Evolutionary conservation across 2,888 invertebrate species (phyloP), one percentile per base, ranked within the genome.

Genomic region (Brenthis hecate): DNA sequence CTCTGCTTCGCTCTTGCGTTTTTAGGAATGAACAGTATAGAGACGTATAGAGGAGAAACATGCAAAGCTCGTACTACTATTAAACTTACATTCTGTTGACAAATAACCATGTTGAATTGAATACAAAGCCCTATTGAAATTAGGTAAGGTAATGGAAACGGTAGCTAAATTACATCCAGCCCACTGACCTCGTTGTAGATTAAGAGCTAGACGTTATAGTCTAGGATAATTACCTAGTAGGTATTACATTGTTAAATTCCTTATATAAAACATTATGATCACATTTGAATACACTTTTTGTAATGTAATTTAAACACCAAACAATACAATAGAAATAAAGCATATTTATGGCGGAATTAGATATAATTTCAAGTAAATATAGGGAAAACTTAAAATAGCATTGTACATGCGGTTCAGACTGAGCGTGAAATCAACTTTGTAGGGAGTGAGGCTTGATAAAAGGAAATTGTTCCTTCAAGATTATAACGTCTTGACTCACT

Each of bases 371-470:
- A 36, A 53, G 53, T 6, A 62, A 62, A 62, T 62, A 62, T 54
- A 62, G 11, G 32, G 11, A 54, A 62, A 60, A 62, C 36, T 62
- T 53, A 32, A 62, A 53, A 51, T 62, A 62, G 62, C 62, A 36
- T 62, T 51, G 36, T 62, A 53, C 54, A 32, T 54, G 62, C 53
- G 43, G 62, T 62, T 53, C 62, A 54, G 53, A 54, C 53, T 62
- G 62, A 43, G 62, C 62, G 53, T 62, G 62, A 54, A 62, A 62
- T 62, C 62, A 54, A 62, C 53, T 62, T 62, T 62, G 62, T 62
- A 43, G 62, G 53, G 36, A 53, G 36, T 19, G 43, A 36, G 54
- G 43, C 8, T 19, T 60, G 60, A 50, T 60, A 62, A 62, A 62
- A 62, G 62, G 62, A 62, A 62, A 62, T 62, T 61, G 53, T 62